A percentile compares a stretch with the other conserved stretches of the same genome.
Evolutionary conservation across 1,140 invertebrate species (phyloP).

Genomic region (Anoplolepis gracilipes): DNA sequence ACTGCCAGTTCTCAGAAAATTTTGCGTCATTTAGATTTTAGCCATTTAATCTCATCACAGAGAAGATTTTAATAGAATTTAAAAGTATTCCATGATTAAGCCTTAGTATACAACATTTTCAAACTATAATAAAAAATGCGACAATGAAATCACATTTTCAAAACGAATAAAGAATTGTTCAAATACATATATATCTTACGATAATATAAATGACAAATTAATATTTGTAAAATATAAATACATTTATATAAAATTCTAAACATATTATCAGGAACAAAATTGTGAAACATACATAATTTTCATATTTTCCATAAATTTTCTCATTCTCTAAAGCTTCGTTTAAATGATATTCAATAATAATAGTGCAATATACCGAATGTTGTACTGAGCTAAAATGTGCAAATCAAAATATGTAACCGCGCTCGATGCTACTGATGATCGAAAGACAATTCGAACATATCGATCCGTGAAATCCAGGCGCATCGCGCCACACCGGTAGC

Average conservation of each 20-base stretch:
- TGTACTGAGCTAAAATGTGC: neutral
- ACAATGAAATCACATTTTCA: conserved; percentile 46
- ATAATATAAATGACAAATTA: neutral
- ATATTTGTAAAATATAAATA: no score
- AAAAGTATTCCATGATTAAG: neutral
- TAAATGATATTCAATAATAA: neutral
- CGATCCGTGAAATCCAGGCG: conserved; percentile 46
- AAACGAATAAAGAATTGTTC: neutral
- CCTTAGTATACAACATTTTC: conserved; percentile 36
- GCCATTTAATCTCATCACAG: conserved; percentile 26
- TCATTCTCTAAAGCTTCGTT: neutral
- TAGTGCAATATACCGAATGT: neutral
- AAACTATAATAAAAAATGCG: conserved; percentile 45
- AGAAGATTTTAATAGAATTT: conserved; percentile 13
- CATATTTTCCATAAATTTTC: neutral
- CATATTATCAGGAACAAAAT: neutral
- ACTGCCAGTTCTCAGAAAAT: neutral
- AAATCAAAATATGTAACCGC: neutral
- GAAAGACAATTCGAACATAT: neutral
- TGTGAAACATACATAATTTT: neutral
- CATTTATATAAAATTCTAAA: no score
- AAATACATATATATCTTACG: neutral
- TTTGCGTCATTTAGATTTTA: conserved; percentile 39
- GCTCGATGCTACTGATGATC: neutral
- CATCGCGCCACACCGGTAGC: conserved; percentile 15